Percentiles rank a stretch among this genome's conserved stretches.
phyloP scores from a whole-genome alignment of 2,113 vertebrate species.

The Oryzias javanicus region DNA sequence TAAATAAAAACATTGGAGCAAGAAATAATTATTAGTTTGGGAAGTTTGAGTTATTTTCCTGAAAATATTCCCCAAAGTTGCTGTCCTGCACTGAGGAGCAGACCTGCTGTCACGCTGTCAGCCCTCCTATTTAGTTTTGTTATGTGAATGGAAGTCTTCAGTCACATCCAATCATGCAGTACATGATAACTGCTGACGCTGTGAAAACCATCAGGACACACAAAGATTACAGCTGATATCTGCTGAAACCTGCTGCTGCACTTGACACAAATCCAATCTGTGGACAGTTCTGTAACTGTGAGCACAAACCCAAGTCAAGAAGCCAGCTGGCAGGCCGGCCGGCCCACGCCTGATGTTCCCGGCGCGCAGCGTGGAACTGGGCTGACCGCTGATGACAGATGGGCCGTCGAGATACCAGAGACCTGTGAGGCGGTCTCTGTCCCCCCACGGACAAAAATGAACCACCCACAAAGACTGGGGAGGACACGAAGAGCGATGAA shows the following conservation, averaged over 20 bases:
- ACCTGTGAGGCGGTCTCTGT: conserved; percentile 33
- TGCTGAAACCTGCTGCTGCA: conserved; percentile 46
- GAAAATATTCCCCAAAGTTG: too few relatives aligned
- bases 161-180: conserved; percentile 18
- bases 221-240: conserved; percentile 54
- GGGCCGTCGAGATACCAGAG: conserved; percentile 45
- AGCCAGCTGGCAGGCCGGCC: conserved; percentile 17
- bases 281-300: conserved; percentile 31
- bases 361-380: conserved; percentile 21
- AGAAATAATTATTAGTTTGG: too few relatives aligned
- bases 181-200: conserved; percentile 36
- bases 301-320: conserved; percentile 34
- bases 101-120: background rate
- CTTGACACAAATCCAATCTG: conserved; percentile 58
- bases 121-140: conserved; percentile 12
- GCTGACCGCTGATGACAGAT: conserved; percentile 59
- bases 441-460: conserved; percentile 30
- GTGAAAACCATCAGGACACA: conserved; percentile 38
- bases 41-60: too few relatives aligned
- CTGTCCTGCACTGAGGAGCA: too few relatives aligned
- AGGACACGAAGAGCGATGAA: conserved; percentile 30
- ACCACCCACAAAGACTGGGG: conserved; percentile 36
- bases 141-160: conserved; percentile 10
- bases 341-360: conserved; percentile 47
- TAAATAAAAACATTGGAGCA: too few relatives aligned